These are phyloP conservation scores for Syngnathus rostellatus DNA, from an alignment of 2,797 vertebrate species.

Conservation along the genomic window DNA sequence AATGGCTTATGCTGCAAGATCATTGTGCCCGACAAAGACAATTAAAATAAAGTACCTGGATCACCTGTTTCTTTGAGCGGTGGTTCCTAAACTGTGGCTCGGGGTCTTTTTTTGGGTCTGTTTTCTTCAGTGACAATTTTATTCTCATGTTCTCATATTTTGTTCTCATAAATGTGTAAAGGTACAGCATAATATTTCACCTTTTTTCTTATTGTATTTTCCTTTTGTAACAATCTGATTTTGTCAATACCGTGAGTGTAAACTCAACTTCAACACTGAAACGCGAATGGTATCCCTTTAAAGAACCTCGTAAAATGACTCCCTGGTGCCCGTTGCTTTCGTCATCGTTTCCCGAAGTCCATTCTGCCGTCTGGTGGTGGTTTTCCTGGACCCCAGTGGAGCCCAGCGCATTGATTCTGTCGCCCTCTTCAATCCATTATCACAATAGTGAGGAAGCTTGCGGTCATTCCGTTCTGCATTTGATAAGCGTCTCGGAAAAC, in stretches of 20 bases:
- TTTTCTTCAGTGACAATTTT: too few relatives aligned
- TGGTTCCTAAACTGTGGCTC: neutral
- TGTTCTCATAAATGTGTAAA: too few relatives aligned
- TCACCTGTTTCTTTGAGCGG: neutral
- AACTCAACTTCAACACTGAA: neutral
- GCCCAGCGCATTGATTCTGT: slow-evolving; percentile 46
- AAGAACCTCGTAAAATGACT: neutral
- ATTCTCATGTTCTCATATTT: too few relatives aligned
- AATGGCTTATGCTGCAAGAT: neutral
- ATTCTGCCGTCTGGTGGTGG: slow-evolving; percentile 8
- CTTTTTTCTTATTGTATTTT: neutral
- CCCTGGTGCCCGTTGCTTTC: neutral
- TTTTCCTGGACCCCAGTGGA: slow-evolving; percentile 34
- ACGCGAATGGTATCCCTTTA: neutral
- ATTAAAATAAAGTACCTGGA: neutral
- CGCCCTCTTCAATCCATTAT: slow-evolving; percentile 51
- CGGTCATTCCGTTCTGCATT: slow-evolving; percentile 47
- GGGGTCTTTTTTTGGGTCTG: too few relatives aligned
- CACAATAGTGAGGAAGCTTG: slow-evolving; percentile 43
- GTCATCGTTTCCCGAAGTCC: neutral
- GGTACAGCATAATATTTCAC: neutral
- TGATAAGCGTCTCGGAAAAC: slow-evolving; percentile 31
- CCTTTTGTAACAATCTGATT: neutral
- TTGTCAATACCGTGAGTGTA: neutral
- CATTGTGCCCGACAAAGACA: neutral